Conservation (phyloP, 1,140 invertebrate genomes). For the Diorhabda carinulata region DNA sequence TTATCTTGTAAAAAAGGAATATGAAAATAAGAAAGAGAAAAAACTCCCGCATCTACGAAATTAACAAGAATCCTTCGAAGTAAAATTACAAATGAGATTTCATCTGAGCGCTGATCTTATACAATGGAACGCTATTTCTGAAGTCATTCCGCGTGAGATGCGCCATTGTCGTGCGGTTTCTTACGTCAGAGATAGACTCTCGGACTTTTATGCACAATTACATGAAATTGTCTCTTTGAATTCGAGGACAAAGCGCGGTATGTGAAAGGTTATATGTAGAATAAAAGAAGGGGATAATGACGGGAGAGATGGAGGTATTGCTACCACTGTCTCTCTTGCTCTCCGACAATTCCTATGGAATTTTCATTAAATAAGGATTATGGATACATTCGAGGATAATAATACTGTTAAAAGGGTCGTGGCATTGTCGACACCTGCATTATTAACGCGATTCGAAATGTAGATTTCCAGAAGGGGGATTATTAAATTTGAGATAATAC, state of each 20-base stretch:
- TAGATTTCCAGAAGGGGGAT: neutral
- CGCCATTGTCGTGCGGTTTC: slow-evolving; percentile 34
- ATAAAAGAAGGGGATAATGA: slow-evolving; percentile 47
- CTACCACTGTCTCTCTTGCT: slow-evolving; percentile 23
- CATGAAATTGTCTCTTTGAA: slow-evolving; percentile 42
- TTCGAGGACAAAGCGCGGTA: slow-evolving; percentile 40
- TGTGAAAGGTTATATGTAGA: slow-evolving; percentile 46
- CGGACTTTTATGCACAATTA: slow-evolving; percentile 44
- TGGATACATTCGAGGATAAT: slow-evolving; percentile 6
- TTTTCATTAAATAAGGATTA: slow-evolving; percentile 48
- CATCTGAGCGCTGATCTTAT: slow-evolving; percentile 24
- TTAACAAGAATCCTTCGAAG: slow-evolving; percentile 8
- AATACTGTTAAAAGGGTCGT: neutral
- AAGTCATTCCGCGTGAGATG: slow-evolving; percentile 38
- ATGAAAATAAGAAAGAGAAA: neutral
- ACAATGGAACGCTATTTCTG: slow-evolving; percentile 36
- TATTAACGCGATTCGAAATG: neutral
- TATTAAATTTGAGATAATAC: neutral
- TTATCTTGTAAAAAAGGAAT: too few species aligned
- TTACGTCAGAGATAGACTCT: slow-evolving; percentile 20
- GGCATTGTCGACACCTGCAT: neutral
- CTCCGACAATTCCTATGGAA: slow-evolving; percentile 34
- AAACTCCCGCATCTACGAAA: neutral
- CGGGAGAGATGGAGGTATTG: slow-evolving; percentile 31
- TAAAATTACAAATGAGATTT: slow-evolving; percentile 29